Evolutionary conservation across 1,140 invertebrate genomes (phyloP), one percentile per base, ranked within the genome.

Genomic region (Atta colombica): DNA sequence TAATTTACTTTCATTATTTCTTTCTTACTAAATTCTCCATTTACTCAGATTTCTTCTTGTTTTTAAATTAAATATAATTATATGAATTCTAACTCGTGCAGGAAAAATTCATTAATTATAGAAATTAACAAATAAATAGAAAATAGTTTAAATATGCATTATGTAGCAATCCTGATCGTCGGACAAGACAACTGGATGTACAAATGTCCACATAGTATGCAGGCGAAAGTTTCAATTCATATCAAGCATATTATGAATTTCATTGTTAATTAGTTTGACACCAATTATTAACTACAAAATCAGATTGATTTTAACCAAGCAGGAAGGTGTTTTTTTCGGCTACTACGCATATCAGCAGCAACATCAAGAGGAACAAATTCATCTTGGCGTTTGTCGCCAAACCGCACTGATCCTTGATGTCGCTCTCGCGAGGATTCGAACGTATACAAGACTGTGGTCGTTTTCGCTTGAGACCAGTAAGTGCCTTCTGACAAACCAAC

Each of bases 371-470:
- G 16, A 80, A 66, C 75, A 90, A 72, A 74, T 93, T 93, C 3
- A 93, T 88, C n/a, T 68, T 28, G 6, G 89, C 55, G 25, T 71
- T 89, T 2, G 91, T 77, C 2, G 94, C 95, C 0, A 87, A 68
- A 3, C 95, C 95, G 74, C 95, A 95, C 10, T 94, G 92, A 58
- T 95, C 94, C 77, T 94, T 95, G 74, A 95, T 95, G 71, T 95
- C 94, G 75, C 96, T 96, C 93, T 98, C 97, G 89, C 97, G 96
- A 31, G 96, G 95, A 94, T 98, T 97, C 81, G 96, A 96, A 63
- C 96, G 96, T 80, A 97, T 97, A 92, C 97, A 98, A 28, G 96
- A 97, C 8, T 93, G 92, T 2, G 97, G 97, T 89, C 96, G 96
- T 81, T 96, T 96, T 66, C 97, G 95, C 84, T 95, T 96, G 39